Base-by-base conservation (phyloP, 2,797 vertebrate genomes). In the Acanthis flammea region DNA sequence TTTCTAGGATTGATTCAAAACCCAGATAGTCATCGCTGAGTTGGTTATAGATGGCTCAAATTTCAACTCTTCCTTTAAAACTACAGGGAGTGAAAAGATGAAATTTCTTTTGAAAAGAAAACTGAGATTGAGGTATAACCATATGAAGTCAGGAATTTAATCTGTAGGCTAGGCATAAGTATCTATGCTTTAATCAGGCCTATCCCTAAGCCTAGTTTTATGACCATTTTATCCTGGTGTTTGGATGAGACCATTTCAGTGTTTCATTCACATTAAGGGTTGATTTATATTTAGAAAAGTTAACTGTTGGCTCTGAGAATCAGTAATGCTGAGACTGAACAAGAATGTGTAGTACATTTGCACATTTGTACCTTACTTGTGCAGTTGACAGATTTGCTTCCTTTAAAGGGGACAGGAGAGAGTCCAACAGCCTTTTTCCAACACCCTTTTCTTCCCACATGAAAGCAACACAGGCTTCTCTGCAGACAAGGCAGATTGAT, bases 51-150 rank as follows among this genome's bases (percentile, higher is more conserved):
- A 16, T 66, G 55, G 28, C 23, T 90, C 16, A 4, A 31, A 67
- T 90, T 92, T 90, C 80, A 92, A 30, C 25, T 8, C 30, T 90
- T 81, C 51, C 61, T 89, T 85, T 55, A 79, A 87, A 88, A 67
- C 33, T 14, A 25, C 2, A 5, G 50, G 23, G 58, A 88, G 31
- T 37, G 21, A 88, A 61, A 86, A 88, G 50, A 61, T 30, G 35
- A 79, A 82, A 84, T 94, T 88, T 88, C 73, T 85, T 86, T 88
- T 87, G 57, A 96, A 85, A 92, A 74, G 55, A 88, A 92, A 92
- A 55, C 66, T 60, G 88, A 92, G 65, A 90, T 30, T 72, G 76
- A 92, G 45, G 51, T 42, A 58, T 42, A 78, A 60, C 67, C 27
- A 42, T 70, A 67, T 35, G 28, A 81, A 90, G 76, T 19, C 33